These are phyloP conservation scores for Drosophila lowei DNA, from an alignment of 1,140 invertebrate species.

Conservation along the genomic window DNA sequence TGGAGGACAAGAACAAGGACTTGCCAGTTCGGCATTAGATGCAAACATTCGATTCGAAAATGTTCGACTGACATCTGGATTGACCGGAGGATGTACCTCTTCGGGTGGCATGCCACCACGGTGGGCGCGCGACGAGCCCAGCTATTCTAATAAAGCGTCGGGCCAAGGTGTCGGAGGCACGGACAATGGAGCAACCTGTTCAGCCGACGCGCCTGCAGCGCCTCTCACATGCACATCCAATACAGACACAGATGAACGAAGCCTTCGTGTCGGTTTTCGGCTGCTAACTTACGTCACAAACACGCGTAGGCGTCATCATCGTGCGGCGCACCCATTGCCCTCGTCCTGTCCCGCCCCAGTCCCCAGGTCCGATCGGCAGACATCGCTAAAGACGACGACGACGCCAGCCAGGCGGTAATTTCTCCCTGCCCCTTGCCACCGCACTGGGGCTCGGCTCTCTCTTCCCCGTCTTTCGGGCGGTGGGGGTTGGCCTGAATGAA, in stretches of 20 bases:
- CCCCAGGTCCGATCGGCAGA: constrained; percentile 12
- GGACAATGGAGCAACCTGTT: constrained; percentile 50
- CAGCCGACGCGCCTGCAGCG: constrained; percentile 38
- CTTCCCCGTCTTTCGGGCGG: constrained; percentile 51
- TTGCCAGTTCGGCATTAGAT: no score
- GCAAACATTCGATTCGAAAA: no score
- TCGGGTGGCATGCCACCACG: constrained; percentile 1
- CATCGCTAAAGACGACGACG: constrained; percentile 44
- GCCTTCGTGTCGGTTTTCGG: constrained; percentile 27
- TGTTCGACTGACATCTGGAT: no score
- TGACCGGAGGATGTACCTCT: no score
- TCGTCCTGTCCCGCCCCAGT: constrained; percentile 18
- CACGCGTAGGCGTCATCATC: constrained; percentile 82
- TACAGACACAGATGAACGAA: no score
- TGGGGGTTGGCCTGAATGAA: constrained; percentile 67
- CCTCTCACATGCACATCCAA: constrained; percentile 4
- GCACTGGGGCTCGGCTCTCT: constrained; percentile 38
- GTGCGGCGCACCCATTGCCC: constrained; percentile 77
- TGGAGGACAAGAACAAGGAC: no score
- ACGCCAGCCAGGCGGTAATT: constrained; percentile 72
- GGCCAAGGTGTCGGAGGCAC: constrained; percentile 58
- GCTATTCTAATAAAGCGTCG: constrained; percentile 63
- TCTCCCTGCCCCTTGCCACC: constrained; percentile 34
- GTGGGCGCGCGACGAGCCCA: constrained; percentile 65
- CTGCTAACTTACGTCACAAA: constrained; percentile 79